phyloP scores from a whole-genome alignment of 1,140 invertebrate genomes.

The Episyrphus balteatus region DNA sequence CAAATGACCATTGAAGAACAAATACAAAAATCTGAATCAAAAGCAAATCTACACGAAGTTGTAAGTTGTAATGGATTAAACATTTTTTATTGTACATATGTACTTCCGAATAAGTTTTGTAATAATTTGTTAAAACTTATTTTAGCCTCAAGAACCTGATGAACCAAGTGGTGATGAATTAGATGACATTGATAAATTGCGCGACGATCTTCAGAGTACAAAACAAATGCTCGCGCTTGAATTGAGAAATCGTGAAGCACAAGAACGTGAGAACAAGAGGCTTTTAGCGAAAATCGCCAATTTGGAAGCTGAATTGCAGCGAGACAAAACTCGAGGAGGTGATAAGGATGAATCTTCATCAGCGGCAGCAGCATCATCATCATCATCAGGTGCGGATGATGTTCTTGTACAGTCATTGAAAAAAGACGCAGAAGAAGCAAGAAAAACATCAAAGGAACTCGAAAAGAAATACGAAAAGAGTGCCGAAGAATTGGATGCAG shows the following conservation, averaged over 20 bases:
- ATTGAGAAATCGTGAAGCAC: constrained; percentile 71
- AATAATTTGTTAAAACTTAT: background rate
- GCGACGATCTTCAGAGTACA: constrained; percentile 80
- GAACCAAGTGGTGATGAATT: constrained; percentile 62
- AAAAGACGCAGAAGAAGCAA: constrained; percentile 60
- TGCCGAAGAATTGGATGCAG: constrained; percentile 62
- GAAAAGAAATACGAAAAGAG: constrained; percentile 65
- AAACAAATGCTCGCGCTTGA: constrained; percentile 82
- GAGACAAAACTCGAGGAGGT: constrained; percentile 49
- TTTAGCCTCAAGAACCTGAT: constrained; percentile 9
- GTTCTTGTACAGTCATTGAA: constrained; percentile 54
- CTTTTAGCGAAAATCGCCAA: constrained; percentile 64
- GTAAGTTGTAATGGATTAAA: constrained; percentile 4
- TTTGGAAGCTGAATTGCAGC: constrained; percentile 63
- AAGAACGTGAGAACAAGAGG: constrained; percentile 76
- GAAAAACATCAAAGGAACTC: constrained; percentile 64
- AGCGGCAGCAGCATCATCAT: constrained; percentile 30
- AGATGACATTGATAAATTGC: constrained; percentile 82
- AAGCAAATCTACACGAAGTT: constrained; percentile 39
- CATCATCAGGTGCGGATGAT: constrained; percentile 38
- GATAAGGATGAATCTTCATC: constrained; percentile 44
- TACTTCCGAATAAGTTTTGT: background rate
- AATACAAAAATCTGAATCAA: constrained; percentile 65
- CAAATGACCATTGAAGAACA: constrained; percentile 84
- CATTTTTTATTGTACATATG: background rate